Base-by-base conservation (phyloP, 2,797 vertebrate genomes). In the Champsocephalus gunnari region DNA sequence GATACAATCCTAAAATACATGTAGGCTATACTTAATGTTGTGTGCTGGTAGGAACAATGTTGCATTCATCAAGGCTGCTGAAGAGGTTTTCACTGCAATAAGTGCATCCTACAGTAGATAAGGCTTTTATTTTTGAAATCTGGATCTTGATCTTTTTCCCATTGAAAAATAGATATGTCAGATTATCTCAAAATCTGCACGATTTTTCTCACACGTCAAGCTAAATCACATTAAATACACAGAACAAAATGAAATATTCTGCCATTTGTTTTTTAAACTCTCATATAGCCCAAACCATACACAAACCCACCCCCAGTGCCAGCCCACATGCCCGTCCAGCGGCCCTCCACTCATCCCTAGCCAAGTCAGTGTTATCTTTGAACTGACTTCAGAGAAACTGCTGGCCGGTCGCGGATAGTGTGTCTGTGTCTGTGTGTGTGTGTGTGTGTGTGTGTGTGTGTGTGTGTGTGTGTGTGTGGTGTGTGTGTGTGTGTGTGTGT, bases 351-450 rank as follows among this genome's bases (percentile, higher is more conserved):
- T 91, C 85, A 90, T 89, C 89, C 77, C 17, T 0, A 19, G 90
- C 91, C 91, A 94, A 91, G 71, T 84, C 80, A 49, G 73, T 87
- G 88, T 91, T 92, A 93, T 92, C 90, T 93, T 94, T 94, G 92
- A 94, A 92, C 84, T 66, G 75, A 90, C 85, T 92, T 93, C 91
- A 92, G 91, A 93, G 84, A 79, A 73, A 83, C 54, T 79, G 80
- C 77, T 85, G 86, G 41, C 24, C 24, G 24, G 24, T 24, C 24
- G 24, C 24, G 24, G 21, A 24, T 24, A 24, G 28, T 28, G 9
- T 57, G 73, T 65, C 50, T 73, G 28, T 28, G 28, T 28, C 3
- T 28, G 28, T 28, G 28, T 28, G 3, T 28, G 28, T 24, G 24
- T 28, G 24, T 28, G 24, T 28, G 24, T 28, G 24, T 28, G 24